Evolutionary conservation across 2,797 vertebrate species (phyloP).

Genomic region (Perodicticus potto): DNA sequence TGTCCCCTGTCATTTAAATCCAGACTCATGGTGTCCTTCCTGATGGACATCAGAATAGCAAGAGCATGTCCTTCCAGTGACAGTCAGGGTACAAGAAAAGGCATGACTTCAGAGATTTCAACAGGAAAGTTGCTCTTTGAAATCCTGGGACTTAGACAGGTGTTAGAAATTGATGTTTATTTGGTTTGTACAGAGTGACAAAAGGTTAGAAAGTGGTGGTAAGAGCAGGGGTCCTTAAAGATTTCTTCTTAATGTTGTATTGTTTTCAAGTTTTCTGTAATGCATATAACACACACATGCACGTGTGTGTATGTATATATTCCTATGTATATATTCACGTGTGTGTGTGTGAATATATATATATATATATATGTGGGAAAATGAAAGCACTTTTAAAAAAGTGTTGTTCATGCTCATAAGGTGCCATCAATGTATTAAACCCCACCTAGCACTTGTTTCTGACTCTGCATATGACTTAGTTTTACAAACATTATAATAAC

Average conservation of each 20-base stretch:
- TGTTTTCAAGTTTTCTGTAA: background rate
- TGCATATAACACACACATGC: background rate
- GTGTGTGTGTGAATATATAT: background rate
- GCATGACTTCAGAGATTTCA: background rate
- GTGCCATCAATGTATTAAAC: background rate
- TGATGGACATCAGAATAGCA: background rate
- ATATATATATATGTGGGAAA: background rate
- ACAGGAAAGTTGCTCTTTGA: background rate
- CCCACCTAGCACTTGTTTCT: background rate
- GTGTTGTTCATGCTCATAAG: background rate
- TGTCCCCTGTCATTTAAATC: background rate
- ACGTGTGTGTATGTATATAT: background rate
- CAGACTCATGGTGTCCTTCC: background rate
- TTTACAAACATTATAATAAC: constrained; percentile 26
- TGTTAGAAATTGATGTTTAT: background rate
- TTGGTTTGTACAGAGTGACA: background rate
- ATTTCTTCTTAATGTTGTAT: background rate
- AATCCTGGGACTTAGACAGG: background rate
- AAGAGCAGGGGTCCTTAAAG: background rate
- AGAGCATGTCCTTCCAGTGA: rapidly evolving
- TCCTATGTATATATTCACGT: background rate
- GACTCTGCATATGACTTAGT: background rate
- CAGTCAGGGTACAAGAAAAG: background rate
- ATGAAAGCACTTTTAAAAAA: background rate
- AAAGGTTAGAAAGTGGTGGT: background rate